Evolutionary conservation across 2,113 vertebrate species (phyloP).

Genomic region (Phyllostomus discolor): DNA sequence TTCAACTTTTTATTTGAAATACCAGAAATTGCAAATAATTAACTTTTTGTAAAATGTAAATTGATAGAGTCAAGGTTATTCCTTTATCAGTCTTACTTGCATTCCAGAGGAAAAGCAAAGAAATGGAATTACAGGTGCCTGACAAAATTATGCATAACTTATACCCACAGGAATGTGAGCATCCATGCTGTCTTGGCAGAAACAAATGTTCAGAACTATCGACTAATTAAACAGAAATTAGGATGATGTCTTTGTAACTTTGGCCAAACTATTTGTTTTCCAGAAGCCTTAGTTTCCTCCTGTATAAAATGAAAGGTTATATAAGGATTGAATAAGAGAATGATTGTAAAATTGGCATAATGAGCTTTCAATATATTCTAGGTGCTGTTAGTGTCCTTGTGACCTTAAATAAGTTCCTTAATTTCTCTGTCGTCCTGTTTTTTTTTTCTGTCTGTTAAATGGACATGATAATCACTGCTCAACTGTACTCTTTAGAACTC

Average conservation of each 20-base stretch:
- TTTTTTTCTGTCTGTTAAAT: not conserved
- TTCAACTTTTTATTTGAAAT: constrained; percentile 17
- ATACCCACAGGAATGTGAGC: not conserved
- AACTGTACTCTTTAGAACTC: not conserved
- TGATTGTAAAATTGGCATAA: not conserved
- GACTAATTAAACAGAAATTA: not conserved
- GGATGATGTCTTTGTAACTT: not conserved
- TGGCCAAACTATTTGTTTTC: constrained; percentile 14
- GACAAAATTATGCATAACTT: not conserved
- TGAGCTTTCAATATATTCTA: not conserved
- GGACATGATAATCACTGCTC: not conserved
- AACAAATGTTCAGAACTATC: not conserved
- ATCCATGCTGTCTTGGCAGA: not conserved
- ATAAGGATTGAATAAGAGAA: constrained; percentile 2
- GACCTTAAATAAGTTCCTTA: not conserved
- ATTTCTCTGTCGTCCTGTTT: not conserved
- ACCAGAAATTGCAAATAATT: not conserved
- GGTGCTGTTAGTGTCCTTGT: not conserved
- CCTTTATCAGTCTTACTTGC: not conserved
- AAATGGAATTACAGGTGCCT: not conserved
- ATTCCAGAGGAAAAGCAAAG: not conserved
- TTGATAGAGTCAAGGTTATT: constrained; percentile 3
- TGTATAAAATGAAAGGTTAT: constrained; percentile 2
- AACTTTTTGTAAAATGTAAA: not conserved
- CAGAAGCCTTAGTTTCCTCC: not conserved